phyloP scores from a whole-genome alignment of 2,113 vertebrate species.

The Cardinalis cardinalis region DNA sequence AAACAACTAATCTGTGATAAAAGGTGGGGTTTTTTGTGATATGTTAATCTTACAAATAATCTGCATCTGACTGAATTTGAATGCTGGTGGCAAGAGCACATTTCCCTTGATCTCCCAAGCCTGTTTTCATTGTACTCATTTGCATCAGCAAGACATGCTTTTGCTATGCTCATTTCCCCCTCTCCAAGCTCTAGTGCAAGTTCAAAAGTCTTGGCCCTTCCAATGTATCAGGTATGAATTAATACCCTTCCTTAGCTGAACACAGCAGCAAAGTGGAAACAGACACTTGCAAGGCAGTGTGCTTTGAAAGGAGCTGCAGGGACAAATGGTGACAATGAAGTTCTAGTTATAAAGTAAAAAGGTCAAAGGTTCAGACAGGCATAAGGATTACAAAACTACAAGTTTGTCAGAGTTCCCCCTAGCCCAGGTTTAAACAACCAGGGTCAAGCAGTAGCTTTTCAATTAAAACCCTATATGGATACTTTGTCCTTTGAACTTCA shows the following conservation, averaged over 20 bases:
- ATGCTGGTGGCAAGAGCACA: neutral
- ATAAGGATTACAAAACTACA: constrained; percentile 75
- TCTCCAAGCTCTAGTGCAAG: constrained; percentile 59
- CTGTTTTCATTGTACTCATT: constrained; percentile 50
- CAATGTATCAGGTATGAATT: constrained; percentile 78
- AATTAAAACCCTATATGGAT: constrained; percentile 38
- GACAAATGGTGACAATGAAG: constrained; percentile 68
- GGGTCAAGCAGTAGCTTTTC: constrained; percentile 70
- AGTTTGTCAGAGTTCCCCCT: constrained; percentile 62
- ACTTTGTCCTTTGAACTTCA: constrained; percentile 60
- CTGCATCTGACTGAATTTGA: constrained; percentile 9
- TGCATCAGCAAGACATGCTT: constrained; percentile 61
- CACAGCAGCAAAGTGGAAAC: constrained; percentile 80
- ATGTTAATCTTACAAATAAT: constrained; percentile 27
- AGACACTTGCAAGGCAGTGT: constrained; percentile 64
- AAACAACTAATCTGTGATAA: neutral
- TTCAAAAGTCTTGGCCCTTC: constrained; percentile 72
- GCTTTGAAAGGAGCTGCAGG: constrained; percentile 72
- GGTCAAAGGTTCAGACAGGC: constrained; percentile 79
- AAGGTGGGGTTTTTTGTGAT: neutral
- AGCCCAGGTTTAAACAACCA: constrained; percentile 64
- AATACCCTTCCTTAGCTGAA: constrained; percentile 77
- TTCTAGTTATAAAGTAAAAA: constrained; percentile 63
- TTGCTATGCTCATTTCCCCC: constrained; percentile 66
- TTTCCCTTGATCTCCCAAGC: constrained; percentile 30